Evolutionary conservation across 2,888 invertebrate species (phyloP), one percentile per base, ranked within the genome.

Genomic region (Lysandra bellargus): DNA sequence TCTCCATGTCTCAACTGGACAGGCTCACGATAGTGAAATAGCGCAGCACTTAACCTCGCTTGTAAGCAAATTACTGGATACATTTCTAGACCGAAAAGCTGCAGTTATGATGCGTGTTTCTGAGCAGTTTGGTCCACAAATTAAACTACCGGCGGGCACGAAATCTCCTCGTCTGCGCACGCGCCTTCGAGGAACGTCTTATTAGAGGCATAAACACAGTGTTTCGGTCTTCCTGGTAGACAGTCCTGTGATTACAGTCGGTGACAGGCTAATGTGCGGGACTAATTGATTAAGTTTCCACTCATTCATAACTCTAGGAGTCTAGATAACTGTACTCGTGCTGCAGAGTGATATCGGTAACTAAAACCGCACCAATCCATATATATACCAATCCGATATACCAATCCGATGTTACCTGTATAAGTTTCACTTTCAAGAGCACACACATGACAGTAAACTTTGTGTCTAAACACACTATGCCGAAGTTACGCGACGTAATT

Each of bases 131-230:
- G 7, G 17, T 33, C 17, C 33, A 23, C 72, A 69, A 74, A 81
- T 79, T 78, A 74, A 79, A 82, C 78, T 77, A 81, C 78, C 78
- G 64, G 44, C 33, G 78, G 78, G 79, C 80, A 82, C 80, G 81
- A 80, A 80, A 78, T 80, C 79, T 64, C 64, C 61, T 2, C 64
- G 64, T 82, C 81, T 83, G 83, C 82, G 83, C 84, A 83, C 83
- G 84, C 82, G 83, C 82, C 81, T 80, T 81, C 81, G 82, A 79
- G 81, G 80, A 79, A 80, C 80, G 79, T 79, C 84, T 82, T 82
- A 84, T 84, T 84, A 84, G 83, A 84, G 79, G 81, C 80, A 78
- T 81, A 83, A 83, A 83, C 81, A 83, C 84, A 80, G 81, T 82
- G 81, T 83, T 83, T 83, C 79, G 64, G 64, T 64, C 12, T 64